Evolutionary conservation across 1,140 invertebrate genomes (phyloP).

Genomic region (Sarcophaga peregrina): DNA sequence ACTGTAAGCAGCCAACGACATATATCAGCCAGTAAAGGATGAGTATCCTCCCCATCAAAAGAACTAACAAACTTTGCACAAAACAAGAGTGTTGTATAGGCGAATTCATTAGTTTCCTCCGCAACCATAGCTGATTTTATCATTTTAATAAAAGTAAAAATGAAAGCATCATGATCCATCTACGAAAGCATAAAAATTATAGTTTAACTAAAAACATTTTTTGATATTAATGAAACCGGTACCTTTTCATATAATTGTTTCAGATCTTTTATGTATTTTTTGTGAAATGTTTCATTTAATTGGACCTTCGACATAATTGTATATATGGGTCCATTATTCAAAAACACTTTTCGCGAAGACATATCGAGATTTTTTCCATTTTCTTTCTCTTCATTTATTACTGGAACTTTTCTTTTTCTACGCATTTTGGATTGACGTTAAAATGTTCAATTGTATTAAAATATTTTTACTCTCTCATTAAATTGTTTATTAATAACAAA

Average conservation of each 20-base stretch:
- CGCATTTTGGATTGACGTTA: conserved; percentile 36
- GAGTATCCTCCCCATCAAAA: conserved; percentile 69
- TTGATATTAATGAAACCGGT: conserved; percentile 24
- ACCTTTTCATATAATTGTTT: conserved; percentile 71
- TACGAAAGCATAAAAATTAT: conserved; percentile 51
- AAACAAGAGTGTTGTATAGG: conserved; percentile 75
- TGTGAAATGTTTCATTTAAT: conserved; percentile 72
- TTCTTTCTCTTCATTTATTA: conserved; percentile 47
- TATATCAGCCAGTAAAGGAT: conserved; percentile 70
- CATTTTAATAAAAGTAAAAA: conserved; percentile 69
- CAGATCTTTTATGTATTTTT: conserved; percentile 72
- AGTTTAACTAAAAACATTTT: background rate
- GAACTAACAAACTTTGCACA: conserved; percentile 73
- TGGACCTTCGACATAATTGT: conserved; percentile 72
- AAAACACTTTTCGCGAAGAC: conserved; percentile 42
- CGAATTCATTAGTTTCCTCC: conserved; percentile 73
- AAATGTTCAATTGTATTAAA: background rate
- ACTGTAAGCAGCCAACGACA: conserved; percentile 69
- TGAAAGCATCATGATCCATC: conserved; percentile 69
- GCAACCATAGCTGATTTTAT: conserved; percentile 70
- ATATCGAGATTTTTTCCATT: conserved; percentile 42
- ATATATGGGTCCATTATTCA: conserved; percentile 53
- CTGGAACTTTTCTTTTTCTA: conserved; percentile 46
- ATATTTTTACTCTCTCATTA: no score
- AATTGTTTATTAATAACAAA: no score